phyloP scores from a whole-genome alignment of 2,797 vertebrate genomes.

The Pseudomugil tenellus region DNA sequence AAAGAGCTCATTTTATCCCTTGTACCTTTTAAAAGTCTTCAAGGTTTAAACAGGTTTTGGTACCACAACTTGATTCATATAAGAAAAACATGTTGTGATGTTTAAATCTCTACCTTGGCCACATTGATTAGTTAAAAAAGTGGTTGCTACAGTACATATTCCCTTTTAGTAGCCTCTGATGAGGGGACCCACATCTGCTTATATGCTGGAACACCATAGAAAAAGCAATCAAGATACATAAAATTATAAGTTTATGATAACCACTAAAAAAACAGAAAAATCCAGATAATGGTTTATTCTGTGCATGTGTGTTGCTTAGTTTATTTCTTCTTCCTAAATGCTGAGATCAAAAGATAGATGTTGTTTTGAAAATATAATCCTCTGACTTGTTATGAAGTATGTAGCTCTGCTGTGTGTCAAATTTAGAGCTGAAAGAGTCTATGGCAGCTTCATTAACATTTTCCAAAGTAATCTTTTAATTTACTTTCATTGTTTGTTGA shows the following conservation, averaged over 20 bases:
- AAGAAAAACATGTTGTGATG: not conserved
- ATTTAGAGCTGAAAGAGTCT: conserved; percentile 37
- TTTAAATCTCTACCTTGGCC: not conserved
- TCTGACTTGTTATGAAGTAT: conserved; percentile 49
- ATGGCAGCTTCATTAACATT: conserved; percentile 54
- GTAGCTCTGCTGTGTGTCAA: conserved; percentile 61
- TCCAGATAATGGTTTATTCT: conserved; percentile 57
- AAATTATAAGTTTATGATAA: conserved; percentile 46
- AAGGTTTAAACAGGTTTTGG: not conserved
- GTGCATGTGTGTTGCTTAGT: conserved; percentile 46
- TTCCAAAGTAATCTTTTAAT: conserved; percentile 34
- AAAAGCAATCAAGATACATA: conserved; percentile 52
- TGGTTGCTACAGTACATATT: conserved; percentile 1
- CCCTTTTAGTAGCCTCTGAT: conserved; percentile 13
- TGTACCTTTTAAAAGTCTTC: not conserved
- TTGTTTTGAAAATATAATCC: conserved; percentile 66
- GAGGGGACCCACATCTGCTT: conserved; percentile 45
- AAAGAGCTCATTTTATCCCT: not conserved
- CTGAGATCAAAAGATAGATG: conserved; percentile 45
- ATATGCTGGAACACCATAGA: conserved; percentile 38
- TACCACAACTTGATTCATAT: not conserved
- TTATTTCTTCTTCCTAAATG: conserved; percentile 30
- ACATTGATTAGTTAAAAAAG: not conserved
- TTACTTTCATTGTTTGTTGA: conserved; percentile 43
- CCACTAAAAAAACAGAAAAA: conserved; percentile 43